Base-by-base conservation (phyloP, 2,888 invertebrate genomes). In the Tipula lateralis region DNA sequence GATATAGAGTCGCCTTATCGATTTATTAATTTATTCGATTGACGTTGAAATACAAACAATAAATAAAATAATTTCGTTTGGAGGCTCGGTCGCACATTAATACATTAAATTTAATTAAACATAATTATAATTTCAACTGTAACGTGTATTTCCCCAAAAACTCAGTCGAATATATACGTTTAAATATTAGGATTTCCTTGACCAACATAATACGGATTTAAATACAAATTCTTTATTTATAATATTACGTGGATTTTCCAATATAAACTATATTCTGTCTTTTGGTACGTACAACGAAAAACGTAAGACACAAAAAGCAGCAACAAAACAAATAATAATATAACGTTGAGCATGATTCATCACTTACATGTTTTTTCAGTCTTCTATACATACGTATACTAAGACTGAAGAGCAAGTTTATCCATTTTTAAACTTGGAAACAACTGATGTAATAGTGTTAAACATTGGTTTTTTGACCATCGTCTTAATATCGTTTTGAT, bases 201-300 rank as follows among this genome's bases (percentile, higher is more conserved):
- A 66, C 66, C 66, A 66, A 66, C 2, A 66, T 66, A 24, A 24
- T 66, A 66, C 66, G 66, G 66, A 66, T 66, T 66, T 66, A 19
- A 24, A 66, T 24, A 9, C 24, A 24, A 24, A 66, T 66, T n/a
- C n/a, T n/a, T n/a, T 7, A 66, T 66, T 66, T 66, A 66, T 66
- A 66, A 66, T 66, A 66, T 66, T 66, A 66, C 66, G 66, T 24
- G 66, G 66, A 66, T 24, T 66, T 66, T 66, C 66, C 66, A 66
- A 66, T 7, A 66, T 19, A 7, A 66, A 66, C 24, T 66, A 66
- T 9, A 24, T 44, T n/a, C n/a, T 44, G n/a, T 66, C 19, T 66
- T n/a, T 66, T 9, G 24, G 7, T 66, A 24, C 24, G 24, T 66
- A n/a, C 12, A 66, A 66, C 24, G 24, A 66, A 3, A 44, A 44